Conservation (phyloP, 1,140 invertebrate genomes). For the Bicyclus anynana region DNA sequence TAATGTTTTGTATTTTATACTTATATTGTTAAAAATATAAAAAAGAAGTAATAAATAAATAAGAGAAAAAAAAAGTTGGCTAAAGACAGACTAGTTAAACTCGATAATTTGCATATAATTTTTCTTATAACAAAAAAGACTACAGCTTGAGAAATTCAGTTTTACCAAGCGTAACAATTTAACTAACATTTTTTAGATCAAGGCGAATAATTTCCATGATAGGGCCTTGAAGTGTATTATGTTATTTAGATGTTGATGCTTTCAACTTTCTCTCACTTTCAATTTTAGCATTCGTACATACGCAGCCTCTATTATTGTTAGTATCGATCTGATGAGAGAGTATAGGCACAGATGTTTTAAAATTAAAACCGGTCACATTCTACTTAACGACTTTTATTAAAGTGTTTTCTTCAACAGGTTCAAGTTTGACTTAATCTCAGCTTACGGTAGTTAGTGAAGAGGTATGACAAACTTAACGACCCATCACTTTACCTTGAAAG, state of each 20-base stretch:
- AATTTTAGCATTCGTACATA: conserved; percentile 2
- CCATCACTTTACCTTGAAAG: too few species aligned
- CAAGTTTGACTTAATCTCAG: too few species aligned
- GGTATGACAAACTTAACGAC: too few species aligned
- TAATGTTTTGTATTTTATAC: too few species aligned
- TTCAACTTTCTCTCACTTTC: conserved; percentile 23
- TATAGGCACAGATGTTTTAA: background rate
- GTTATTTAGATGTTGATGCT: conserved; percentile 7
- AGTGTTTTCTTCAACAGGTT: too few species aligned
- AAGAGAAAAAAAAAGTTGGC: too few species aligned
- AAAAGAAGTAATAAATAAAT: too few species aligned
- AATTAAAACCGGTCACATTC: background rate
- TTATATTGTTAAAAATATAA: too few species aligned
- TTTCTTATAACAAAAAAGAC: background rate
- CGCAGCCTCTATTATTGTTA: background rate
- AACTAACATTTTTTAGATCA: background rate
- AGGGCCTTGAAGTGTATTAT: background rate
- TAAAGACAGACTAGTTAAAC: background rate
- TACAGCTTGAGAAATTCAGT: background rate
- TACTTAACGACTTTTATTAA: background rate
- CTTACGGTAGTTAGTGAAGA: too few species aligned
- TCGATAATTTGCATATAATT: background rate
- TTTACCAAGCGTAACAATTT: conserved; percentile 1
- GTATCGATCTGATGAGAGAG: background rate
- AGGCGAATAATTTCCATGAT: background rate